Evolutionary conservation across 2,113 vertebrate species (phyloP).

Genomic region (Suricata suricatta): DNA sequence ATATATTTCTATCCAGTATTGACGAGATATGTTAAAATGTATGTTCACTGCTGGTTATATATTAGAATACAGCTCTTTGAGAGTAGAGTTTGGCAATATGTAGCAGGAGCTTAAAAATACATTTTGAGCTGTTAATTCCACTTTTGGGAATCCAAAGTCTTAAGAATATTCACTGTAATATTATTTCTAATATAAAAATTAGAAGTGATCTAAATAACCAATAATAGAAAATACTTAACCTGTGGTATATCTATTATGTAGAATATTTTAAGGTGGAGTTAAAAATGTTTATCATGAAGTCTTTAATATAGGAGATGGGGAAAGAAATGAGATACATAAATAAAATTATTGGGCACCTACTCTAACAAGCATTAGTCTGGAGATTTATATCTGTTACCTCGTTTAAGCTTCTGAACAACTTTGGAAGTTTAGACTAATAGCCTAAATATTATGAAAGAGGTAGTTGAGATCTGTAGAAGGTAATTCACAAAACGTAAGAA

Average conservation of each 20-base stretch:
- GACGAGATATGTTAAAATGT: background rate
- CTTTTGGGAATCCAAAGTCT: background rate
- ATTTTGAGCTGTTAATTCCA: background rate
- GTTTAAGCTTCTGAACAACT: background rate
- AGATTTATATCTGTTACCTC: background rate
- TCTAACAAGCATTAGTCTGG: background rate
- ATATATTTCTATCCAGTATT: background rate
- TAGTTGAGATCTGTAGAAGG: background rate
- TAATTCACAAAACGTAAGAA: background rate
- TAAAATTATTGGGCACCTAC: background rate
- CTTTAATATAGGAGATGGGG: background rate
- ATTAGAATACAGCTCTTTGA: background rate
- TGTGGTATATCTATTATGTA: background rate
- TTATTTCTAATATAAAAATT: slow-evolving; percentile 6
- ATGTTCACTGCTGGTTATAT: background rate
- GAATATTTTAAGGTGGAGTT: background rate
- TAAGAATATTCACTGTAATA: background rate
- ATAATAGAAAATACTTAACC: background rate
- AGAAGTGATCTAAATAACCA: background rate
- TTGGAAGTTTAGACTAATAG: background rate
- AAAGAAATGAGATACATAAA: background rate
- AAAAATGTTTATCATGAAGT: background rate
- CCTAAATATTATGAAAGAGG: background rate
- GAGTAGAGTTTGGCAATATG: background rate
- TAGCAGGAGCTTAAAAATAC: background rate